phyloP scores from a whole-genome alignment of 2,113 vertebrate species.

The Anguilla rostrata region DNA sequence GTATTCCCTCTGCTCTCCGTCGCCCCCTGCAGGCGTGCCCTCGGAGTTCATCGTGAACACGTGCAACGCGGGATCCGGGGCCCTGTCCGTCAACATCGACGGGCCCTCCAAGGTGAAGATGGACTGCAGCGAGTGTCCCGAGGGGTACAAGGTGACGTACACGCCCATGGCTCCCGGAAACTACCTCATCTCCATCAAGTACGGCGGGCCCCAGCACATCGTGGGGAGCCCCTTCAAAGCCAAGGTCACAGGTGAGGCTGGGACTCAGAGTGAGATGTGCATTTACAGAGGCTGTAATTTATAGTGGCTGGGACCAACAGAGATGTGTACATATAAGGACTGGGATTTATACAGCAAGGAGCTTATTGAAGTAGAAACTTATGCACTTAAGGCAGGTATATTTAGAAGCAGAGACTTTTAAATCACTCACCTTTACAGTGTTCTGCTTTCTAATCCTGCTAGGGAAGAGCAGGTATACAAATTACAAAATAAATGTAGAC shows the following conservation, averaged over 20 bases:
- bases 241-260: conserved; percentile 84
- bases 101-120: conserved; percentile 96
- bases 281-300: no score
- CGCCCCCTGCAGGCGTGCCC: conserved; percentile 69
- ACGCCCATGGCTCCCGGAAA: conserved; percentile 95
- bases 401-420: no score
- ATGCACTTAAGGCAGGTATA: no score
- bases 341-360: no score
- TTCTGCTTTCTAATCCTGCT: no score
- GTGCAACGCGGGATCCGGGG: conserved; percentile 83
- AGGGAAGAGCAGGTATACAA: no score
- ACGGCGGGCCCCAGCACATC: conserved; percentile 91
- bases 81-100: conserved; percentile 88
- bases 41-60: conserved; percentile 91
- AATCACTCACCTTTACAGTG: no score
- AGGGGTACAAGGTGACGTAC: conserved; percentile 90
- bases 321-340: no score
- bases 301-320: no score
- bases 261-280: no score
- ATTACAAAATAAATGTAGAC: no score
- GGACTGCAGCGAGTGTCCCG: conserved; percentile 88
- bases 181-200: conserved; percentile 97
- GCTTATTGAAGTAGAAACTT: no score
- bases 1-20: background rate
- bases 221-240: conserved; percentile 97